Conservation (phyloP, 2,888 invertebrate genomes). For the Eugnorisma glareosa region DNA sequence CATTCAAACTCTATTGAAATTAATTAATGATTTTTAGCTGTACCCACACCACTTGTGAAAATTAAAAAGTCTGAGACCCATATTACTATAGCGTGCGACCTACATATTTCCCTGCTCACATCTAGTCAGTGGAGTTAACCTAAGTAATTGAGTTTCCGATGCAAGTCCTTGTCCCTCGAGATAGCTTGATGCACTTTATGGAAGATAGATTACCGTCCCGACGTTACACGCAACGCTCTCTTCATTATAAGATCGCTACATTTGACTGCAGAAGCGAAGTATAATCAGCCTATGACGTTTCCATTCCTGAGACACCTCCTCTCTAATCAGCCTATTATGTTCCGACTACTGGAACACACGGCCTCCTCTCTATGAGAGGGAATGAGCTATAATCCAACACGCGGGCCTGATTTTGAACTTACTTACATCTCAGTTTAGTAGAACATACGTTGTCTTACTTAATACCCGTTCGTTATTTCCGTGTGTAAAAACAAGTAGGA, state of each 20-base stretch:
- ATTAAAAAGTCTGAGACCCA: neutral
- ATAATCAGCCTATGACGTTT: neutral
- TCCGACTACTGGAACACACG: too few relatives aligned
- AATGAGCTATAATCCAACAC: too few relatives aligned
- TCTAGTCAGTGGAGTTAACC: neutral
- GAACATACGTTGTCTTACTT: neutral
- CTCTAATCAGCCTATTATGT: too few relatives aligned
- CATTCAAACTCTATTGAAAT: neutral
- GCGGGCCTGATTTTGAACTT: too few relatives aligned
- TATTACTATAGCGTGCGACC: neutral
- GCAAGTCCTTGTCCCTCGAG: constrained; percentile 6
- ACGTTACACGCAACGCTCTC: neutral
- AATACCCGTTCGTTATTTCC: neutral
- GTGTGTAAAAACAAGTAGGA: neutral
- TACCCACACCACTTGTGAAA: too few relatives aligned
- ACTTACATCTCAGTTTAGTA: too few relatives aligned
- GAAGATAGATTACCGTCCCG: neutral
- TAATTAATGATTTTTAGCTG: neutral
- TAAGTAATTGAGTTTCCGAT: constrained; percentile 14
- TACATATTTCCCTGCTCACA: neutral
- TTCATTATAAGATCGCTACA: neutral
- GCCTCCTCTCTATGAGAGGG: neutral
- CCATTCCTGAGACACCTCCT: neutral
- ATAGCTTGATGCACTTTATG: neutral
- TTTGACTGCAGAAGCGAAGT: neutral